phyloP scores from a whole-genome alignment of 2,113 vertebrate species.

The Lates calcarifer region DNA sequence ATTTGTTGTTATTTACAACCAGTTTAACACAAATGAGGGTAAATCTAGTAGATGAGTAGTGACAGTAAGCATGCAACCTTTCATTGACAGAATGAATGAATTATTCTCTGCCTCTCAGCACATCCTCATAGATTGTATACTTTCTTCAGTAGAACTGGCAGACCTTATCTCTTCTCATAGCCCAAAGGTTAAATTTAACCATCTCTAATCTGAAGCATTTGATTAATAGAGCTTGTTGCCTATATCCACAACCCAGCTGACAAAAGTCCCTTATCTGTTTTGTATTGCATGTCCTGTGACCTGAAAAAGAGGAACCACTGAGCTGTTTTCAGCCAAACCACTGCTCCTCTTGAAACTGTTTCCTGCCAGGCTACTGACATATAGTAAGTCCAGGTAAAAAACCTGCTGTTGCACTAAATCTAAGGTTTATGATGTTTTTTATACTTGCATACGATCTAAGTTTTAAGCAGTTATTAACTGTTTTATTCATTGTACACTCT shows the following conservation, averaged over 20 bases:
- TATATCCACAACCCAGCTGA: not conserved
- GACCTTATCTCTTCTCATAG: not conserved
- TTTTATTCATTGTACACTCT: too few relatives aligned
- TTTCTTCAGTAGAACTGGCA: not conserved
- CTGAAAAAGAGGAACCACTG: slow-evolving; percentile 7
- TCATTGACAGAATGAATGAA: too few relatives aligned
- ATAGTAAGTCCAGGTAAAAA: not conserved
- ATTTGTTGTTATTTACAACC: not conserved
- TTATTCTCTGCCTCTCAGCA: not conserved
- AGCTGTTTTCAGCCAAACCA: not conserved
- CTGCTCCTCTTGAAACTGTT: not conserved
- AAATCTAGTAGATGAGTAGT: not conserved
- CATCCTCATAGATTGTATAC: not conserved
- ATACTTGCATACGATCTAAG: too few relatives aligned
- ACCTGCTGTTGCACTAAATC: too few relatives aligned
- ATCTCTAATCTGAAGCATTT: not conserved
- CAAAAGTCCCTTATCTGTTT: not conserved
- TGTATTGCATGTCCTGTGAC: not conserved
- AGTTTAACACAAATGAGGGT: not conserved
- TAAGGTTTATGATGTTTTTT: not conserved
- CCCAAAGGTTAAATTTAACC: not conserved
- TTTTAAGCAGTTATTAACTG: not conserved
- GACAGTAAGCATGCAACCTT: too few relatives aligned
- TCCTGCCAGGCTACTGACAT: not conserved
- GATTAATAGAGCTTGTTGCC: not conserved